Conservation (phyloP, 2,113 vertebrate genomes). For the Pampusana beccarii region DNA sequence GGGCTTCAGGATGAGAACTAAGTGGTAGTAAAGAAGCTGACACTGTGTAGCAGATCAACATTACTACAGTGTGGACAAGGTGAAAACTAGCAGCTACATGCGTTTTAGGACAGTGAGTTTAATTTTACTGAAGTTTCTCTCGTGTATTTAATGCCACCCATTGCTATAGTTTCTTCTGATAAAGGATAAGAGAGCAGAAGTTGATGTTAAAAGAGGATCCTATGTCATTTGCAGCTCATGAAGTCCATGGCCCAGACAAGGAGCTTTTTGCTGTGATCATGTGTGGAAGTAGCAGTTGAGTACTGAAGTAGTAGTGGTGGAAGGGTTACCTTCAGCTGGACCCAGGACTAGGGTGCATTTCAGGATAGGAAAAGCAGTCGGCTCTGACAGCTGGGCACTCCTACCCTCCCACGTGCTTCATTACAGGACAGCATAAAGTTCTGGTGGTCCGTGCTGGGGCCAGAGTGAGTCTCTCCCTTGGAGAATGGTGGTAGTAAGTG, state of each 20-base stretch:
- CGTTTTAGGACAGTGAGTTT: background rate
- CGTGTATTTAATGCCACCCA: background rate
- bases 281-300: background rate
- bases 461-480: background rate
- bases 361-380: background rate
- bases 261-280: background rate
- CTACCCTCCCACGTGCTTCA: background rate
- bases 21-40: background rate
- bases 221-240: rapidly evolving
- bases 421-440: background rate
- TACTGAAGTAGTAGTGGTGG: background rate
- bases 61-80: background rate
- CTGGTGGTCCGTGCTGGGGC: background rate
- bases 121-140: background rate
- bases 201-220: background rate
- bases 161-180: background rate
- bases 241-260: background rate
- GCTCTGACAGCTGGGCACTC: background rate
- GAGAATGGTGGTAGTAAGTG: rapidly evolving
- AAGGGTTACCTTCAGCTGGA: background rate
- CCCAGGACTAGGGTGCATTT: background rate
- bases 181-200: background rate
- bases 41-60: background rate
- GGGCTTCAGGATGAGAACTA: background rate
- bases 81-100: background rate